phyloP scores from a whole-genome alignment of 1,140 invertebrate genomes.

The Caenorhabditis tropicalis region DNA sequence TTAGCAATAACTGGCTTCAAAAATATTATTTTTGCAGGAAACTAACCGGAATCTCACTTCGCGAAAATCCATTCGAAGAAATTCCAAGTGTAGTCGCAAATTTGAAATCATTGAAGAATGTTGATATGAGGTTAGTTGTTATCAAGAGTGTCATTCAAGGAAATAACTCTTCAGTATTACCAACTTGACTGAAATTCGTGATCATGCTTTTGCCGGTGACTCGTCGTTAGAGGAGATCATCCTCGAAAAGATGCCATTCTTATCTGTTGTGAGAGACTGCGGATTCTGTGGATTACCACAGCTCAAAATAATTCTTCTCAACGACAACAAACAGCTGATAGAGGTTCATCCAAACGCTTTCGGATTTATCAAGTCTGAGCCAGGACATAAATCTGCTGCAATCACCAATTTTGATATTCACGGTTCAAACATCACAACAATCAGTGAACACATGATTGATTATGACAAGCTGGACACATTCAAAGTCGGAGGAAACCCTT shows the following conservation, averaged over 20 bases:
- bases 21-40: conserved; percentile 46
- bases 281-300: conserved; percentile 51
- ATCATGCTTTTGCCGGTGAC: not conserved
- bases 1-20: not conserved
- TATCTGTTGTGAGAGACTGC: conserved; percentile 34
- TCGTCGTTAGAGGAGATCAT: conserved; percentile 15
- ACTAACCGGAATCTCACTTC: conserved; percentile 27
- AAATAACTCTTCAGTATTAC: conserved; percentile 8
- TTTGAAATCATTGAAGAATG: not conserved
- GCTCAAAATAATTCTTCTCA: conserved; percentile 8
- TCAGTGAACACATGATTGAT: conserved; percentile 6
- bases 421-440: not conserved
- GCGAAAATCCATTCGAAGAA: conserved; percentile 38
- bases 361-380: conserved; percentile 5
- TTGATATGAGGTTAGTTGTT: conserved; percentile 40
- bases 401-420: not conserved
- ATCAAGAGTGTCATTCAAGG: not conserved
- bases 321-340: not conserved
- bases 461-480: not conserved
- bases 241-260: conserved; percentile 37
- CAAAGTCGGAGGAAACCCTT: conserved; percentile 11
- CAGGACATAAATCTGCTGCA: not conserved
- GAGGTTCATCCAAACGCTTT: conserved; percentile 27
- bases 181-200: conserved; percentile 45
- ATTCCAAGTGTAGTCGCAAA: conserved; percentile 46